Base-by-base conservation (phyloP, 2,113 vertebrate species). In the Baryphthengus martii region DNA sequence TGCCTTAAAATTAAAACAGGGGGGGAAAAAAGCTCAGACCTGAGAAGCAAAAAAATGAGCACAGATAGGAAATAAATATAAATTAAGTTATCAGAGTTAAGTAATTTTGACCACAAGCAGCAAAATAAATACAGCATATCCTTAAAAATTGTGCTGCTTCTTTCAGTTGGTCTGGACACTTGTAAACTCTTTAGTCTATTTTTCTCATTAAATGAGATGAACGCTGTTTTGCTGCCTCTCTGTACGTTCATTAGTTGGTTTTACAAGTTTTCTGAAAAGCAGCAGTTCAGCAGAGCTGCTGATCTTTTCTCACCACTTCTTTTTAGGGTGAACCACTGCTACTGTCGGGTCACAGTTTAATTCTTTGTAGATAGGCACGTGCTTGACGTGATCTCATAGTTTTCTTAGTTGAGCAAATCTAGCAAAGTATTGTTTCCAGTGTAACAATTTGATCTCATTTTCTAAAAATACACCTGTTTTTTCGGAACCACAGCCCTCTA, bases 1-100 rank as follows among this genome's bases (percentile, higher is more conserved):
- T 95, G 95, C 95, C 76, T 95, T 96, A 95, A 97, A 97, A 96
- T 96, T 96, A 96, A 82, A 95, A 73, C 28, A 39, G 0, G 55
- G 44, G 44, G 3, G 50, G 90, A 53, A 92, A 67, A 90, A 63
- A 79, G 6, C 70, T 92, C 35, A 83, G 47, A 26, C 19, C 12
- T n/a, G 25, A 82, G 40, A 75, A 88, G 65, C 33, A 84, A 50
- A 83, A 71, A 92, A 89, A 74, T 9, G 19, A 61, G 47, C 53
- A 76, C 29, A 91, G 74, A 78, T 95, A 86, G 92, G 82, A 95
- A 91, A 74, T 79, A 96, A 95, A 92, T 93, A 52, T 45, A 84
- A 80, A 85, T 94, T 83, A 83, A 94, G 37, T 96, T 74, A 82
- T 73, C 47, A 84, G 31, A 80, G 26, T 87, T 91, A 86, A 92